Conservation (phyloP, 2,113 vertebrate species). For the Hirundichthys speculiger region DNA sequence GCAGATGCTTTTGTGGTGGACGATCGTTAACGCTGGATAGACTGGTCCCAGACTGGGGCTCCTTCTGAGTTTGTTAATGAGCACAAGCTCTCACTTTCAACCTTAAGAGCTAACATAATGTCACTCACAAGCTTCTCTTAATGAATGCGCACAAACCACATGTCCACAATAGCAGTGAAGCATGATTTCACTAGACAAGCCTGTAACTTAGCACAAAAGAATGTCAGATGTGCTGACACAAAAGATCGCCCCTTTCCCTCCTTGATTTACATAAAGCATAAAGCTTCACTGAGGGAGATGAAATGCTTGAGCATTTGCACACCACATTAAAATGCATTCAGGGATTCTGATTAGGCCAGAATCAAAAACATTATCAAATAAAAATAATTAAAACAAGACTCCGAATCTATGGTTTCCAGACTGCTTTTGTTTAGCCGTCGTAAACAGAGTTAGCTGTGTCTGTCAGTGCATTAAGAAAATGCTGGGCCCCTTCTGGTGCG, state of each 20-base stretch:
- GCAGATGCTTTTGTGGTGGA: slow-evolving; percentile 26
- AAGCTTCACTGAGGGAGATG: slow-evolving; percentile 41
- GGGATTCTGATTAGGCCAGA: slow-evolving; percentile 57
- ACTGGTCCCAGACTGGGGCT: slow-evolving; percentile 22
- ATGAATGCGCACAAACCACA: slow-evolving; percentile 55
- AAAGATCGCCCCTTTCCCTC: slow-evolving; percentile 44
- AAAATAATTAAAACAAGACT: slow-evolving; percentile 62
- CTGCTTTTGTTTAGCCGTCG: slow-evolving; percentile 65
- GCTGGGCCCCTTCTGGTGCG: slow-evolving; percentile 56
- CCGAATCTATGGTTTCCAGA: slow-evolving; percentile 48
- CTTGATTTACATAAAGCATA: slow-evolving; percentile 63
- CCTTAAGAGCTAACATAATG: slow-evolving; percentile 47
- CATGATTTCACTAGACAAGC: slow-evolving; percentile 65
- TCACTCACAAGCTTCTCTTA: slow-evolving; percentile 52
- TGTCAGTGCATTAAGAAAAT: slow-evolving; percentile 68
- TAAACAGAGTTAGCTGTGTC: slow-evolving; percentile 69
- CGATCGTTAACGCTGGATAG: slow-evolving; percentile 12
- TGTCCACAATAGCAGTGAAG: slow-evolving; percentile 54
- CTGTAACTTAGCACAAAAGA: slow-evolving; percentile 65
- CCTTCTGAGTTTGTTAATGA: slow-evolving; percentile 55
- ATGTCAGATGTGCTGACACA: slow-evolving; percentile 67
- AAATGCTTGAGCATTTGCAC: slow-evolving; percentile 45
- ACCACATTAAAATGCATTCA: slow-evolving; percentile 59
- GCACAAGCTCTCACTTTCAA: slow-evolving; percentile 63
- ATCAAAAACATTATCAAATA: slow-evolving; percentile 65